Evolutionary conservation across 1,140 invertebrate genomes (phyloP), one percentile per base, ranked within the genome.

Genomic region (Drosophila hydei): DNA sequence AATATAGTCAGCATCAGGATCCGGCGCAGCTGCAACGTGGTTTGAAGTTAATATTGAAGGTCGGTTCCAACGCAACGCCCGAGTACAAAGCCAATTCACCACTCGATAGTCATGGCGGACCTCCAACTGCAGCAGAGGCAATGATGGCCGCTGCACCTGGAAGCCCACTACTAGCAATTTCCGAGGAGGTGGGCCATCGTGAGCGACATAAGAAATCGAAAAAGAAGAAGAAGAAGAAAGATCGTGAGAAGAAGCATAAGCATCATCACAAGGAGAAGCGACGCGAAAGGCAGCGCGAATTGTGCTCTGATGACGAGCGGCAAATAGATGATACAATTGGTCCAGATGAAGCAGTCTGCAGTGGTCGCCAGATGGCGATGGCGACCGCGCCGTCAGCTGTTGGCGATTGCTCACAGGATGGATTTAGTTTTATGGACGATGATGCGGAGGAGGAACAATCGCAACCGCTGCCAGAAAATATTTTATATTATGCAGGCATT

Each of bases 41-140:
- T 36, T 80, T 97, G 21, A 96, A 96, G 85, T 91, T 97, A 27
- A 97, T 97, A 48, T 89, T 97, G 18, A 97, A 97, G 92, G 96
- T 97, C n/a, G 95, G 94, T 16, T 94, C 92, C 47, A 94, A 93
- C 77, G 94, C 93, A 7, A 95, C 95, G 2, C 95, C 95, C 0
- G 95, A 96, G 90, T 94, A 95, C 90, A 94, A 92, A 59, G 77
- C 80, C 36, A 81, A 87, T 74, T 91, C 90, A 2, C 81, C 88
- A 1, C 18, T 81, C 6, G 80, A 75, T 36, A 74, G 73, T 25
- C 69, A 63, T 7, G 90, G 83, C 5, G 90, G 85, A 1, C 88
- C 89, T 0, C 89, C 89, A 0, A 91, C 89, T n/a, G 89, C 89
- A 0, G 89, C 81, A 3, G 89, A 91, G 47, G 89, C 89, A 6